phyloP scores from a whole-genome alignment of 2,113 vertebrate species.

The Cheilinus undulatus region DNA sequence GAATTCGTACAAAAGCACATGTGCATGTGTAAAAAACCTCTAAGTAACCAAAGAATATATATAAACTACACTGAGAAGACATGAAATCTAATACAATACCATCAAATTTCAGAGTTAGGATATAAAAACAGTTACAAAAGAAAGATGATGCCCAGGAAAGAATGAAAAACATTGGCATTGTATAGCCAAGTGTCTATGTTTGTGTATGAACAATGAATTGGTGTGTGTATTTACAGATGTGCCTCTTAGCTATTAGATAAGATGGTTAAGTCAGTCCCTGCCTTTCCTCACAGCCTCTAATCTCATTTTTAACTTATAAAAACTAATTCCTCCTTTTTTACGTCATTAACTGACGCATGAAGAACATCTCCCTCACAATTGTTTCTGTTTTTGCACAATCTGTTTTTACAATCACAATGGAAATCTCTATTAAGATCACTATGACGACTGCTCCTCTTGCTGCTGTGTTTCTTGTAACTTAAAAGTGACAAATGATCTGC shows the following conservation, averaged over 20 bases:
- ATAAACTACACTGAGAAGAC: too few relatives aligned
- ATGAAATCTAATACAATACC: too few relatives aligned
- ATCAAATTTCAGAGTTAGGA: too few relatives aligned
- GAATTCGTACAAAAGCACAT: too few relatives aligned
- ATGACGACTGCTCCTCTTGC: too few relatives aligned
- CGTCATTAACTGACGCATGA: slow-evolving; percentile 1
- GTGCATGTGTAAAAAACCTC: too few relatives aligned
- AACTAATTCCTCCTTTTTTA: slow-evolving; percentile 2
- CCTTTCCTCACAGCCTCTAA: slow-evolving; percentile 13
- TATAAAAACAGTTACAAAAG: too few relatives aligned
- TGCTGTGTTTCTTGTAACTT: not conserved
- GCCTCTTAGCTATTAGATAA: not conserved
- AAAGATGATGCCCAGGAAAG: too few relatives aligned
- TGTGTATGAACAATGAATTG: not conserved
- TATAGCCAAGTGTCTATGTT: not conserved
- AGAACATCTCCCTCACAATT: slow-evolving; percentile 6
- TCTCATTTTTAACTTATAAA: slow-evolving; percentile 20
- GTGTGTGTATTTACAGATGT: not conserved
- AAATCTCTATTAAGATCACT: not conserved
- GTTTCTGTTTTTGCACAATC: not conserved
- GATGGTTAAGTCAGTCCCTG: not conserved
- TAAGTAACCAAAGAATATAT: too few relatives aligned
- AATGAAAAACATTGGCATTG: not conserved
- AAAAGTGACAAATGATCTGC: not conserved
- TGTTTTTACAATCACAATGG: too few relatives aligned